phyloP scores from a whole-genome alignment of 2,888 invertebrate species.

The Drosophila diplacantha region DNA sequence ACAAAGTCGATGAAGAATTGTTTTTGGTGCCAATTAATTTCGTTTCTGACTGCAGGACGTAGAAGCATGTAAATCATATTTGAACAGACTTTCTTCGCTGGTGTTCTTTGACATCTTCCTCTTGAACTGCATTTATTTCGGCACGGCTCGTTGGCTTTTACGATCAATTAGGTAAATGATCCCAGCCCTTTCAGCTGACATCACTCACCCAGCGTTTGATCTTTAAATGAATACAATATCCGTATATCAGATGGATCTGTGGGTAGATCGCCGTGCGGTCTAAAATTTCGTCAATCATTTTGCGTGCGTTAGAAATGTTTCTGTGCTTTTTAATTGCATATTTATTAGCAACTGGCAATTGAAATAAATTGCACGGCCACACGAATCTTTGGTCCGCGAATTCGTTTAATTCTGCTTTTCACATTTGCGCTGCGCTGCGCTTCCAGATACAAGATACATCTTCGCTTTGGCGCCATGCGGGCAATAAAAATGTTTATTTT shows the following conservation, averaged over 20 bases:
- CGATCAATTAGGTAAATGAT: constrained; percentile 38
- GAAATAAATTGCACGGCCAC: constrained; percentile 56
- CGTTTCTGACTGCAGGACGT: too few relatives aligned
- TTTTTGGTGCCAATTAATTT: background rate
- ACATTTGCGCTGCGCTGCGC: constrained; percentile 16
- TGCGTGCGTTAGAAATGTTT: constrained; percentile 49
- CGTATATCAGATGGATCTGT: constrained; percentile 13
- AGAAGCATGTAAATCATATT: too few relatives aligned
- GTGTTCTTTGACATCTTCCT: constrained; percentile 9
- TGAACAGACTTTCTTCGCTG: constrained; percentile 4
- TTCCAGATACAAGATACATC: constrained; percentile 46
- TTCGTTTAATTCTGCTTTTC: constrained; percentile 28
- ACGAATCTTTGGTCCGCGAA: constrained; percentile 31
- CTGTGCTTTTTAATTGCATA: constrained; percentile 56
- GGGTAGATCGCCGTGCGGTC: background rate
- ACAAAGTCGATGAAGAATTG: background rate
- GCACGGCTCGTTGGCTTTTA: constrained; percentile 35
- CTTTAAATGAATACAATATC: constrained; percentile 30
- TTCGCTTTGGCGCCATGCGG: constrained; percentile 58
- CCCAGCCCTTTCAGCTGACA: constrained; percentile 17
- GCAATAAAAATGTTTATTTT: constrained; percentile 67
- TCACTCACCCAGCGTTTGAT: constrained; percentile 32
- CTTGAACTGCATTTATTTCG: constrained; percentile 11
- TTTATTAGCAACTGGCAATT: constrained; percentile 64
- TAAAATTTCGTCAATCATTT: constrained; percentile 51